phyloP scores from a whole-genome alignment of 2,797 vertebrate genomes.

The Passerculus sandwichensis region DNA sequence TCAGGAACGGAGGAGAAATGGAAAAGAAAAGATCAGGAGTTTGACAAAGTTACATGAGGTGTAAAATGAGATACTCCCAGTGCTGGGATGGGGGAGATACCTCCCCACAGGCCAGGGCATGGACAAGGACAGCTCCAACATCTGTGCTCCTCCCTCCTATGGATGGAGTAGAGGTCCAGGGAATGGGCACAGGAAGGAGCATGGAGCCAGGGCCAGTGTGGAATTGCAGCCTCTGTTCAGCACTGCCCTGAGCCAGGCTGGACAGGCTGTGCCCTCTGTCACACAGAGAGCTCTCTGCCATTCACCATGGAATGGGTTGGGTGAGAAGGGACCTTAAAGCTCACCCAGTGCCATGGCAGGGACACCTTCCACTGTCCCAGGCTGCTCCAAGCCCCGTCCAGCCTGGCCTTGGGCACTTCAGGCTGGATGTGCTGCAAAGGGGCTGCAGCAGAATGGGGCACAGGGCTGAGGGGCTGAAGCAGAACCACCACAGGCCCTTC shows the following conservation, averaged over 20 bases:
- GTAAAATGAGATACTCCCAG: not conserved
- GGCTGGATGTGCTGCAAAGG: not conserved
- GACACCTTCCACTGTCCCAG: not conserved
- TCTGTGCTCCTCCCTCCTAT: not conserved
- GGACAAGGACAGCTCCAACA: not conserved
- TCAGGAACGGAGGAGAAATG: conserved; percentile 40
- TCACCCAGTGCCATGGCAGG: not conserved
- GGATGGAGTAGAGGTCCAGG: not conserved
- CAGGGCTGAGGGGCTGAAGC: not conserved
- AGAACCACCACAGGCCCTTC: not conserved
- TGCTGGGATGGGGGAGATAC: not conserved
- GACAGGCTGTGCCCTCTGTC: not conserved
- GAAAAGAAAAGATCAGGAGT: not conserved
- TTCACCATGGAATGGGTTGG: not conserved
- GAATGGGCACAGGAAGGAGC: not conserved
- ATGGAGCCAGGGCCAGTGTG: accelerated
- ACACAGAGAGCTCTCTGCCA: not conserved
- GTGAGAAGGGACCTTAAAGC: not conserved
- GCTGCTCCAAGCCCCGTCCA: not conserved
- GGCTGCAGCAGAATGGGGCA: accelerated
- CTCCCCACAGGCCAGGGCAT: not conserved
- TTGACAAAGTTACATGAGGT: accelerated
- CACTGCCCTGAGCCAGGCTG: not conserved
- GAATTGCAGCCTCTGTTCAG: not conserved
- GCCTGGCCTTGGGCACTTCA: not conserved